Evolutionary conservation across 2,797 vertebrate genomes (phyloP), one percentile per base, ranked within the genome.

Genomic region (Tachyglossus aculeatus): DNA sequence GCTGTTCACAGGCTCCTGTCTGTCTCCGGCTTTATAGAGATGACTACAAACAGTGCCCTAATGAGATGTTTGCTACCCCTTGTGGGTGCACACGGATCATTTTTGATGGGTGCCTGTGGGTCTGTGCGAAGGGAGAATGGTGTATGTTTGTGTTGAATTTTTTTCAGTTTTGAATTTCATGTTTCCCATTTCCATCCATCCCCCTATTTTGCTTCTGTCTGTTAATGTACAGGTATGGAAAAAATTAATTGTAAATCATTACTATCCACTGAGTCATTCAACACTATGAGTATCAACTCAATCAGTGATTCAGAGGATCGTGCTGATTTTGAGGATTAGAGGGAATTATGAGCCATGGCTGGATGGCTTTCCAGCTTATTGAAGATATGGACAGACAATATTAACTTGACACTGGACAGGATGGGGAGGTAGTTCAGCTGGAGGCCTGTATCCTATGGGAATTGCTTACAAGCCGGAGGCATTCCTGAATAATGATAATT

Each of bases 291-390:
- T n/a, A n/a, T n/a, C n/a, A n/a, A n/a, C n/a, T n/a, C n/a, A n/a
- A n/a, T n/a, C n/a, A n/a, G n/a, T n/a, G n/a, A n/a, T n/a, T n/a
- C n/a, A n/a, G n/a, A n/a, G n/a, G n/a, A n/a, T n/a, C n/a, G n/a
- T n/a, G n/a, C n/a, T n/a, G n/a, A n/a, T n/a, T n/a, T n/a, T n/a
- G n/a, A n/a, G n/a, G n/a, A n/a, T n/a, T n/a, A n/a, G n/a, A n/a
- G n/a, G n/a, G n/a, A n/a, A n/a, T n/a, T n/a, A n/a, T n/a, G n/a
- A n/a, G n/a, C n/a, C n/a, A n/a, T n/a, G n/a, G n/a, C n/a, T n/a
- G n/a, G n/a, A n/a, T n/a, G n/a, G n/a, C 40, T 10, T 65, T 71
- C 70, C 44, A 53, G n/a, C 6, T 64, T 58, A 61, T 67, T 69
- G 32, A 22, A 58, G 54, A 40, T 14, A 55, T 60, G 21, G 40